A percentile compares a stretch with the other conserved stretches of the same genome.
These are phyloP conservation scores for Brachyhypopomus occidentalis DNA, from an alignment of 2,113 vertebrate species.

Conservation along the genomic window DNA sequence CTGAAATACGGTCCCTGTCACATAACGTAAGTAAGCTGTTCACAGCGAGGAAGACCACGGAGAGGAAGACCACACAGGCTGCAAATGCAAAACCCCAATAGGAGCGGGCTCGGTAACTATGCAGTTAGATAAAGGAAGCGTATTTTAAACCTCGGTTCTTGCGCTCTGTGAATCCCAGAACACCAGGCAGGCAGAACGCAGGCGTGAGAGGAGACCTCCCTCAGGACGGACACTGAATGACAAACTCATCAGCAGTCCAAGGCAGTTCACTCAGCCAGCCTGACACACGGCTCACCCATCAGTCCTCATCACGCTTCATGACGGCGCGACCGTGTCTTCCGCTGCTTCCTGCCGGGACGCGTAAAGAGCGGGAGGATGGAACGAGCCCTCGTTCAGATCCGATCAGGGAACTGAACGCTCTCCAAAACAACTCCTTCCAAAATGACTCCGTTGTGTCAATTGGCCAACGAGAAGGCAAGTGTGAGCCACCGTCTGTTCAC, in stretches of 20 bases:
- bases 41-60: no score
- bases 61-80: no score
- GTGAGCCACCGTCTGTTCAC: background rate
- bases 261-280: constrained; percentile 43
- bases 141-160: no score
- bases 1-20: background rate
- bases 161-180: no score
- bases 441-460: constrained; percentile 3
- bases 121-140: no score
- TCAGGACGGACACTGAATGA: constrained; percentile 40
- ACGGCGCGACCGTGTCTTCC: constrained; percentile 48
- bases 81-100: no score
- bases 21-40: background rate
- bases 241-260: constrained; percentile 37
- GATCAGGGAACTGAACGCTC: constrained; percentile 33
- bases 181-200: background rate
- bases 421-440: constrained; percentile 1
- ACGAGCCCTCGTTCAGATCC: constrained; percentile 38
- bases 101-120: no score
- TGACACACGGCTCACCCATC: constrained; percentile 45
- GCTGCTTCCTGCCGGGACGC: constrained; percentile 35
- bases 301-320: constrained; percentile 54
- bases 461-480: constrained; percentile 19
- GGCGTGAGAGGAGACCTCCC: constrained; percentile 28
- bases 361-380: constrained; percentile 10